A percentile compares a stretch with the other conserved stretches of the same genome.
Conservation (phyloP, 23 tunicate genomes). For the Corella eumyota region DNA sequence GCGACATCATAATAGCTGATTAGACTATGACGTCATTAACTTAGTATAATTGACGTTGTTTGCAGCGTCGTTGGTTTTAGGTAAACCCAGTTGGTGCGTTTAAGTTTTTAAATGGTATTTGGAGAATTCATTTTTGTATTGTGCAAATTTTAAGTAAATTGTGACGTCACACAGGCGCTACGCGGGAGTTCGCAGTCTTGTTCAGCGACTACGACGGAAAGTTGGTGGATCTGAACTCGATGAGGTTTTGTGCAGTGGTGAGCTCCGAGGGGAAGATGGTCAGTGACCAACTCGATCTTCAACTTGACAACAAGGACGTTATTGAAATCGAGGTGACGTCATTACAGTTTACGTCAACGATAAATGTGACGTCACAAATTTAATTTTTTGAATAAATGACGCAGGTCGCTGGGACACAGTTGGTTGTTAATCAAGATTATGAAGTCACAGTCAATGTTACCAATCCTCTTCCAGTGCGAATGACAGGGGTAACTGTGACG, state of each 20-base stretch:
- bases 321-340: constrained; percentile 71
- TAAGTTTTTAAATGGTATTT: too few relatives aligned
- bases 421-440: constrained; percentile 37
- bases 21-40: too few relatives aligned
- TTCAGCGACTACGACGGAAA: constrained; percentile 62
- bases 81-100: too few relatives aligned
- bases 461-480: constrained; percentile 65
- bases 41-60: too few relatives aligned
- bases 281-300: constrained; percentile 55
- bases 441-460: constrained; percentile 54
- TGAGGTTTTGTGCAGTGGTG: constrained; percentile 50
- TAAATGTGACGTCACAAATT: too few relatives aligned
- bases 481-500: constrained; percentile 48
- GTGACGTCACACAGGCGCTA: constrained; percentile 17
- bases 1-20: too few relatives aligned
- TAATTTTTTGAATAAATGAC: too few relatives aligned
- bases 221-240: constrained; percentile 64
- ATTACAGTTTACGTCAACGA: too few relatives aligned
- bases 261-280: constrained; percentile 53
- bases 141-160: background rate
- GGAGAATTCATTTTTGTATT: background rate
- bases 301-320: constrained; percentile 58
- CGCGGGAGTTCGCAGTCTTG: constrained; percentile 40
- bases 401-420: too few relatives aligned
- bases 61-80: too few relatives aligned